Conservation (phyloP, 2,888 invertebrate genomes). For the Amblyjoppa proteus region DNA sequence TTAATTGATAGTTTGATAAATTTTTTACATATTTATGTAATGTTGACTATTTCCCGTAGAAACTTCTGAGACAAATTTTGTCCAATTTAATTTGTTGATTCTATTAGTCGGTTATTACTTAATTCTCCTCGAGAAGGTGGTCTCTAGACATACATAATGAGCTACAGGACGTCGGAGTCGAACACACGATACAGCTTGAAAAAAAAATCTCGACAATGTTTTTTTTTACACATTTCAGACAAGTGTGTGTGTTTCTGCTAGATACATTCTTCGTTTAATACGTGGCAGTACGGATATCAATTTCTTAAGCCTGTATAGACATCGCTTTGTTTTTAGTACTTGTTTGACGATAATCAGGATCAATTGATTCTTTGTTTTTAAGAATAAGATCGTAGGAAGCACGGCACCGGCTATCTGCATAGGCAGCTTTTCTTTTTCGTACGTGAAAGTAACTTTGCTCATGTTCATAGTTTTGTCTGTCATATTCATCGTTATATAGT, state of each 20-base stretch:
- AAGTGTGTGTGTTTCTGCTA: neutral
- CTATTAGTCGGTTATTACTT: neutral
- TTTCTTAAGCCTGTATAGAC: neutral
- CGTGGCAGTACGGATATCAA: conserved; percentile 4
- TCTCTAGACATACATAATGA: too few relatives aligned
- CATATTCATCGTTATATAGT: neutral
- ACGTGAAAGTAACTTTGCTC: conserved; percentile 60
- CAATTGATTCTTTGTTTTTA: neutral
- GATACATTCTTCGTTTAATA: conserved; percentile 1
- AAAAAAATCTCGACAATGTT: neutral
- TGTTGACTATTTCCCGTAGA: neutral
- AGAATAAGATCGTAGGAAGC: conserved; percentile 65
- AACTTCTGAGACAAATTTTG: neutral
- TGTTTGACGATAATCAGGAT: neutral
- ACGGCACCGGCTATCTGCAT: conserved; percentile 77
- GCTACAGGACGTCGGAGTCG: too few relatives aligned
- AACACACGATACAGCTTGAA: neutral
- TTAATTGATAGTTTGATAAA: neutral
- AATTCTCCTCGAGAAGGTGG: neutral
- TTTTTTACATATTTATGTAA: neutral
- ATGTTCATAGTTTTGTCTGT: conserved; percentile 36
- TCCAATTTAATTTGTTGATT: neutral
- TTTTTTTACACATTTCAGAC: neutral
- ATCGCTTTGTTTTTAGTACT: neutral
- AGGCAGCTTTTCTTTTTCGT: conserved; percentile 74